Base-by-base conservation (phyloP, 2,113 vertebrate genomes). In the Scophthalmus maximus region DNA sequence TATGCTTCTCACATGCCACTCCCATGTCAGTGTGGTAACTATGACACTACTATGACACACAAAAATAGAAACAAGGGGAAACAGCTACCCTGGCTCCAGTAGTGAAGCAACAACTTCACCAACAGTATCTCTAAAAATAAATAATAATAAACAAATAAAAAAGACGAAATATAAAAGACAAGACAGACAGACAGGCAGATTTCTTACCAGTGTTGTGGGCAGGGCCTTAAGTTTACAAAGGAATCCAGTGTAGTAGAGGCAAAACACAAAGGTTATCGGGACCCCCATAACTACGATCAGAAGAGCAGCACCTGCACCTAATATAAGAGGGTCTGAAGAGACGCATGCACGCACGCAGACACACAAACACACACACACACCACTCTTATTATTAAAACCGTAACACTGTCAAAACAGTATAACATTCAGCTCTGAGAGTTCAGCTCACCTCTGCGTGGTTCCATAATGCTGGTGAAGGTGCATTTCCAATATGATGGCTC, bases 161-260 rank as follows among this genome's bases (percentile, higher is more conserved):
- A n/a, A n/a, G n/a, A n/a, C n/a, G n/a, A n/a, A n/a, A n/a, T n/a
- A n/a, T n/a, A n/a, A n/a, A n/a, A n/a, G n/a, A n/a, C n/a, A n/a
- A 18, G 18, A 26, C 0, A 29, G 18, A 47, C 1, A 72, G n/a
- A 50, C 4, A 53, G n/a, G n/a, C 1, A 58, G 5, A 36, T 4
- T 46, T 58, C 83, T 84, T 65, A 88, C 89, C 2, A 92, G 77
- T 8, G 7, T 49, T 68, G 18, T 71, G 7, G 89, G 93, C 20
- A 67, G 61, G 2, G 14, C 26, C 38, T 72, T 87, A 27, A 60
- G 23, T 46, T 80, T 90, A 58, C 85, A 85, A 7, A 92, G 47
- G 59, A 85, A 79, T 20, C 93, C 89, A 4, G 74, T 79, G 62
- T 88, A 86, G 29, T 56, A 1, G 40, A 93, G 85, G 25, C 11